phyloP scores from a whole-genome alignment of 2,113 vertebrate genomes.

The Sisor rabdophorus region DNA sequence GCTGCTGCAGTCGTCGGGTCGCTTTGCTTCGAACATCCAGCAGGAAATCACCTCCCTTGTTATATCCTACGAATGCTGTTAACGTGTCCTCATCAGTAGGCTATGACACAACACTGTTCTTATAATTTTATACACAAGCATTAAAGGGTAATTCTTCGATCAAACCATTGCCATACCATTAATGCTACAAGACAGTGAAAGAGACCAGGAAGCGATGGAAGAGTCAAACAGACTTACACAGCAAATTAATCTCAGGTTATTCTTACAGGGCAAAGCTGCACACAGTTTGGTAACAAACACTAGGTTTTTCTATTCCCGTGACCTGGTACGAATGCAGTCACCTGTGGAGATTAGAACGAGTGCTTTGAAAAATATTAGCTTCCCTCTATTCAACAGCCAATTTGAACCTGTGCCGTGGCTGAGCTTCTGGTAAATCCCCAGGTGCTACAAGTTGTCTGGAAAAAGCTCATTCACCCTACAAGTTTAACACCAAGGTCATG shows the following conservation, averaged over 20 bases:
- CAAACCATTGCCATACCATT: constrained; percentile 16
- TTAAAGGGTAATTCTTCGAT: not conserved
- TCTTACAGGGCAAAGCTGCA: constrained; percentile 8
- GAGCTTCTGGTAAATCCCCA: constrained; percentile 56
- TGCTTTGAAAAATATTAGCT: constrained; percentile 53
- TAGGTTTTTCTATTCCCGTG: constrained; percentile 6
- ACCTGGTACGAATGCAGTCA: constrained; percentile 46
- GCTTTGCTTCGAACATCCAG: not conserved
- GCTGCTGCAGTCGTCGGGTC: not conserved
- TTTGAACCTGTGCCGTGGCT: constrained; percentile 48
- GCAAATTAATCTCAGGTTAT: not conserved
- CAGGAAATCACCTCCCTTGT: not conserved
- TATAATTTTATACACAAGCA: constrained; percentile 2
- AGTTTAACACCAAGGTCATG: constrained; percentile 58
- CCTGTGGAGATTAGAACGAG: constrained; percentile 51
- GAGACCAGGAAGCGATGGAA: not conserved
- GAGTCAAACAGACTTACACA: not conserved
- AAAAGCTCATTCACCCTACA: constrained; percentile 53
- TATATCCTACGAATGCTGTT: constrained; percentile 35
- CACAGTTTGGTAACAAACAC: constrained; percentile 8
- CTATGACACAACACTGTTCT: not conserved
- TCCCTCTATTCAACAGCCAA: constrained; percentile 56
- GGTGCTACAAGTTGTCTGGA: constrained; percentile 44
- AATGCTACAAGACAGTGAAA: not conserved
- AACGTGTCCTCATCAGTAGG: constrained; percentile 20